These are phyloP conservation scores for Invenusta paracnida DNA, from an alignment of 2,888 invertebrate genomes.

Conservation along the genomic window DNA sequence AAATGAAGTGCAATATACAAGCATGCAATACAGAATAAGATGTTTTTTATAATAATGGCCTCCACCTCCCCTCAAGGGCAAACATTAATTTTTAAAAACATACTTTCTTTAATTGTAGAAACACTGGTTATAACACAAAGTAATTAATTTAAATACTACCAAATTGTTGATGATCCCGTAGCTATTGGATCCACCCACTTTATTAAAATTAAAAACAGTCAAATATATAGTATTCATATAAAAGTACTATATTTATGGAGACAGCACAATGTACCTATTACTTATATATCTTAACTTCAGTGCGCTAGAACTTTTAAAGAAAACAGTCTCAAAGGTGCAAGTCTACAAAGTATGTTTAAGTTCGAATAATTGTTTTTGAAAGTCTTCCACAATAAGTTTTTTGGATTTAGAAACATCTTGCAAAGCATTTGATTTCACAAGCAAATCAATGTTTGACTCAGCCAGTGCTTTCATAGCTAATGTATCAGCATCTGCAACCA, in stretches of 20 bases:
- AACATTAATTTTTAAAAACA: neutral
- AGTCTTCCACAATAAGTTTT: neutral
- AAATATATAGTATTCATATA: neutral
- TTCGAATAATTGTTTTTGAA: neutral
- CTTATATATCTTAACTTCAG: neutral
- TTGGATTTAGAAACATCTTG: neutral
- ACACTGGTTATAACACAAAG: neutral
- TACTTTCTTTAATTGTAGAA: neutral
- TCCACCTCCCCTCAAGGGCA: neutral
- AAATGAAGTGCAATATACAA: too few relatives aligned
- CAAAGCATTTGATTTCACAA: neutral
- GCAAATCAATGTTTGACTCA: neutral
- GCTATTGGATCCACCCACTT: neutral
- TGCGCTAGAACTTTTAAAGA: neutral
- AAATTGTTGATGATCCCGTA: neutral
- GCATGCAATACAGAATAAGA: neutral
- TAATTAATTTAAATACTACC: neutral
- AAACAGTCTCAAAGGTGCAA: neutral
- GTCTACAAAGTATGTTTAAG: neutral
- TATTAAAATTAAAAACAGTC: neutral
- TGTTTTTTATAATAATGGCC: neutral
- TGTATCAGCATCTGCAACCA: slow-evolving; percentile 2
- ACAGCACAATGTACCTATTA: neutral
- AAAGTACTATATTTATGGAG: neutral
- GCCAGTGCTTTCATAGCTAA: slow-evolving; percentile 4